These are phyloP conservation scores for Muscicapa comitata DNA, from an alignment of 2,797 vertebrate genomes.

Conservation along the genomic window DNA sequence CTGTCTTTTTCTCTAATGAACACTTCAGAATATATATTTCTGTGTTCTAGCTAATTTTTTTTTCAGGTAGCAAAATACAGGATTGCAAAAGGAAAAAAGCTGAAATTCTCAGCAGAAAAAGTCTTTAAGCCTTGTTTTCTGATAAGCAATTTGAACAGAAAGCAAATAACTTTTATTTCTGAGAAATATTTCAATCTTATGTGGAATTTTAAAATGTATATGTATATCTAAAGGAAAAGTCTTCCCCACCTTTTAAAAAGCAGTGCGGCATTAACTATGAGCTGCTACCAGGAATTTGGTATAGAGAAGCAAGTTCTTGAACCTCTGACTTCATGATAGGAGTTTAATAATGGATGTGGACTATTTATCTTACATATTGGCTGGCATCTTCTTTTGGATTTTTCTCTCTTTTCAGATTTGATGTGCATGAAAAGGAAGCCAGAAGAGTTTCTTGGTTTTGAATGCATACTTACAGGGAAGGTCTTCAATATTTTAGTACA, in stretches of 20 bases:
- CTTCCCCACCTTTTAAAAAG: not conserved
- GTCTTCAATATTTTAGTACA: not conserved
- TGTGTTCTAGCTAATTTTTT: not conserved
- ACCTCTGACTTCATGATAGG: not conserved
- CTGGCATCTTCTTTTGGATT: not conserved
- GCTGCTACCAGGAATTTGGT: not conserved
- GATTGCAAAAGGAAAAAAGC: not conserved
- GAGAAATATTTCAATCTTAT: not conserved
- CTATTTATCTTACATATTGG: not conserved
- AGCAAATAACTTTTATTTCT: not conserved
- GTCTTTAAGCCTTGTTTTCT: not conserved
- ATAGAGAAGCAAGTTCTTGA: not conserved
- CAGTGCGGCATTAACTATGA: not conserved
- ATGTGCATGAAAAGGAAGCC: not conserved
- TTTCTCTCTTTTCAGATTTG: not conserved
- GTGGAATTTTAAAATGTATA: not conserved
- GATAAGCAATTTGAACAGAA: not conserved
- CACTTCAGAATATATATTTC: not conserved
- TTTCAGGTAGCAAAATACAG: not conserved
- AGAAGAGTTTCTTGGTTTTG: not conserved
- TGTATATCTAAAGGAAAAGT: not conserved
- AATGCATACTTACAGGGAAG: conserved; percentile 7
- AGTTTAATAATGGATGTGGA: not conserved
- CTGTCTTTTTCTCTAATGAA: not conserved
- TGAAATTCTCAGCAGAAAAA: not conserved